Conservation (phyloP, 2,113 vertebrate species). For the Chaenocephalus aceratus region DNA sequence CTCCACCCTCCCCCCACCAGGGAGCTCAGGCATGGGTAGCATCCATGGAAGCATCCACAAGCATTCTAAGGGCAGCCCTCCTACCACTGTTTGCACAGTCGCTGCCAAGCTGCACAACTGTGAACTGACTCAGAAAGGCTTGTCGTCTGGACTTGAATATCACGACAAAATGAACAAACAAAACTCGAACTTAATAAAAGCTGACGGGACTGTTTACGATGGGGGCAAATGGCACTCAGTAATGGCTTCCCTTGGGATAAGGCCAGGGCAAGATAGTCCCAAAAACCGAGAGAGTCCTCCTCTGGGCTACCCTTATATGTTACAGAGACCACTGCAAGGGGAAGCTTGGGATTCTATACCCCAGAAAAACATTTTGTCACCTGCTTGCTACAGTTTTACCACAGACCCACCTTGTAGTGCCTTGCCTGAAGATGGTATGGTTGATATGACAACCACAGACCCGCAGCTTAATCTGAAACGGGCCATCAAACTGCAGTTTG, state of each 20-base stretch:
- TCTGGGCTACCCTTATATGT: conserved; percentile 75
- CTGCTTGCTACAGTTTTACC: conserved; percentile 61
- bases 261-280: conserved; percentile 76
- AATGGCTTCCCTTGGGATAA: conserved; percentile 83
- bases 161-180: conserved; percentile 67
- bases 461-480: conserved; percentile 87
- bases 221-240: conserved; percentile 79
- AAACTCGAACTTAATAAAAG: conserved; percentile 66
- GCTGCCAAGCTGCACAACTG: conserved; percentile 68
- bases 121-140: conserved; percentile 63
- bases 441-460: conserved; percentile 79
- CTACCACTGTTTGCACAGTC: conserved; percentile 58
- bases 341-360: conserved; percentile 67
- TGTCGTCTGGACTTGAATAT: conserved; percentile 60
- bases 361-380: conserved; percentile 67
- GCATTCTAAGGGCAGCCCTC: conserved; percentile 57
- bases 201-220: conserved; percentile 51
- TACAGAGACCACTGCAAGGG: conserved; percentile 66
- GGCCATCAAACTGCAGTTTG: conserved; percentile 88
- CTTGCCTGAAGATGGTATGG: conserved; percentile 68
- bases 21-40: conserved; percentile 67
- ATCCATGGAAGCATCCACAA: conserved; percentile 71
- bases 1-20: conserved; percentile 76
- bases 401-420: conserved; percentile 59
- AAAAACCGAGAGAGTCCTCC: conserved; percentile 75